These are phyloP conservation scores for Drosophila maculinotata DNA, from an alignment of 2,888 invertebrate genomes.

Conservation along the genomic window DNA sequence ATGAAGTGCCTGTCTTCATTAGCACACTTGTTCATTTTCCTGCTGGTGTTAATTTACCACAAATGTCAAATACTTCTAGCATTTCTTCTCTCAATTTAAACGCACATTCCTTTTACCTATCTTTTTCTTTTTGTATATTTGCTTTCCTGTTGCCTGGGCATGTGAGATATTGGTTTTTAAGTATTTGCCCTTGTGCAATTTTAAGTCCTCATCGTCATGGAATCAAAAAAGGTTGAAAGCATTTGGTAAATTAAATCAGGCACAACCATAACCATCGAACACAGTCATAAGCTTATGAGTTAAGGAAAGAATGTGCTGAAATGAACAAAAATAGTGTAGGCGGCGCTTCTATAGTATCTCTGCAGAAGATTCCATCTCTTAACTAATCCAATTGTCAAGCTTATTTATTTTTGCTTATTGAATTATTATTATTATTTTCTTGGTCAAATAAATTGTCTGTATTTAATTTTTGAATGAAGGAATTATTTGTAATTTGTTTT, in stretches of 20 bases:
- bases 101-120: neutral
- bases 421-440: too few relatives aligned
- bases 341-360: too few relatives aligned
- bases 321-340: too few relatives aligned
- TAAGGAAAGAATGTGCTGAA: too few relatives aligned
- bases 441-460: too few relatives aligned
- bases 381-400: too few relatives aligned
- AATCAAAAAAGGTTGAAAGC: slow-evolving; percentile 19
- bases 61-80: slow-evolving; percentile 20
- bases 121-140: neutral
- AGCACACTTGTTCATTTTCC: slow-evolving; percentile 15
- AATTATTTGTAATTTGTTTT: neutral
- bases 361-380: too few relatives aligned
- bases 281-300: too few relatives aligned
- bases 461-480: too few relatives aligned
- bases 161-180: slow-evolving; percentile 10
- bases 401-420: too few relatives aligned
- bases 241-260: slow-evolving; percentile 36
- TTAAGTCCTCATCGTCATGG: neutral
- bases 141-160: neutral
- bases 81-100: slow-evolving; percentile 26
- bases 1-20: slow-evolving; percentile 6
- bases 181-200: slow-evolving; percentile 29
- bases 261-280: neutral
- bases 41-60: slow-evolving; percentile 40